Base-by-base conservation (phyloP, 2,888 invertebrate species). In the Drosophila macrospina region DNA sequence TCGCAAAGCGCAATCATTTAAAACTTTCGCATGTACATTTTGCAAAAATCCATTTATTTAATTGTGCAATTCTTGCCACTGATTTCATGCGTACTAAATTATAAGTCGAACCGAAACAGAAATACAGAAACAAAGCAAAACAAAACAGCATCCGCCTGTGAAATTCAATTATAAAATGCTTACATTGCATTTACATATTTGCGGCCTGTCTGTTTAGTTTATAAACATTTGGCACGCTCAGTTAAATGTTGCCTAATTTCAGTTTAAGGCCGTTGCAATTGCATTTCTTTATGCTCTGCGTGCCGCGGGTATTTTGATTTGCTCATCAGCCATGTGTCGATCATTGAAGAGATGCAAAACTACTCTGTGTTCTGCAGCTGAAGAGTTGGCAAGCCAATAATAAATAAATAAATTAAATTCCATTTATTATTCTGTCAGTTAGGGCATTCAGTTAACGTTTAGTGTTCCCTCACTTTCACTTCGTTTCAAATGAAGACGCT, bases 141-240 rank as follows among this genome's bases (percentile, higher is more conserved):
- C 39, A 28, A 60, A 57, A 50, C 45, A 69, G 52, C 74, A 56
- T 67, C 61, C 63, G 76, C 52, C 72, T 65, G 71, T 76, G 52
- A 82, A 78, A 84, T 87, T 87, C 82, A 87, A 84, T 85, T 84
- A 84, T 74, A 84, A 84, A 81, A 87, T 76, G 88, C 83, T 87
- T 84, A 74, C 79, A 74, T 77, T 85, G 87, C 85, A 85, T 78
- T 87, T 78, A 64, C 65, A 80, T 77, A 71, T 79, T 77, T 80
- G 77, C 45, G 65, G 68, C 30, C 45, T 62, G 77, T 72, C 51
- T 68, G 73, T 59, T 61, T 61, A 63, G 77, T 73, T 73, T 74
- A 74, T 66, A 76, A 82, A 82, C 73, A 76, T 86, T 74, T 76
- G 76, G 48, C 74, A 71, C 69, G 78, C 78, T 73, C 78, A 67